Conservation (phyloP, 2,888 invertebrate genomes). For the Synanthedon andrenaeformis region DNA sequence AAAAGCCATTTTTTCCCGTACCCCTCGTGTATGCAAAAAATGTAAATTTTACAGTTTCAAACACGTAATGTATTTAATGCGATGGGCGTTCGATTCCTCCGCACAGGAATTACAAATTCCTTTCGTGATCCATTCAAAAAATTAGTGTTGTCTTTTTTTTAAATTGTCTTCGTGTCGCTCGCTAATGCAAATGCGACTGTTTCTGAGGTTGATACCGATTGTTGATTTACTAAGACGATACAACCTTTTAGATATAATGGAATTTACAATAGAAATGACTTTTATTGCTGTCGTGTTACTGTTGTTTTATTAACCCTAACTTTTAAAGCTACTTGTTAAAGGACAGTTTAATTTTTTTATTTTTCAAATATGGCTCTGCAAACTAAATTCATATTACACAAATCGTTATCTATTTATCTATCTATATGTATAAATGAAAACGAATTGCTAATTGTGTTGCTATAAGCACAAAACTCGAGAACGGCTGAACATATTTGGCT, state of each 20-base stretch:
- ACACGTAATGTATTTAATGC: slow-evolving; percentile 62
- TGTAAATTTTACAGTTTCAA: slow-evolving; percentile 67
- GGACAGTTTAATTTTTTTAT: too few species aligned
- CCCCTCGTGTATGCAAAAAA: slow-evolving; percentile 32
- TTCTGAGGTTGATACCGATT: slow-evolving; percentile 21
- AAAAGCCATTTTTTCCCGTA: slow-evolving; percentile 27
- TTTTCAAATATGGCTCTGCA: too few species aligned
- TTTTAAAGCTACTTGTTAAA: too few species aligned
- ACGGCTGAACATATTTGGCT: too few species aligned
- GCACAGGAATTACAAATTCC: slow-evolving; percentile 19
- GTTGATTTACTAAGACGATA: slow-evolving; percentile 26
- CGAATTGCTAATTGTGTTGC: too few species aligned
- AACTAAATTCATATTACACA: too few species aligned
- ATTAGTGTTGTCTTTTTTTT: slow-evolving; percentile 29
- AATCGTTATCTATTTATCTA: too few species aligned
- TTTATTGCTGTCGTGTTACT: neutral
- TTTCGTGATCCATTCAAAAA: slow-evolving; percentile 52
- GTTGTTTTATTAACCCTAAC: too few species aligned
- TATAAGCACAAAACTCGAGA: too few species aligned
- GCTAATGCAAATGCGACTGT: slow-evolving; percentile 29
- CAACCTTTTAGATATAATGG: neutral
- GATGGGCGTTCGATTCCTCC: slow-evolving; percentile 26
- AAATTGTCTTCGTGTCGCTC: slow-evolving; percentile 13
- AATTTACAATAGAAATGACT: neutral
- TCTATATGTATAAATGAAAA: too few species aligned